Conservation (phyloP, 2,888 invertebrate species). For the Drosophila phalerata region DNA sequence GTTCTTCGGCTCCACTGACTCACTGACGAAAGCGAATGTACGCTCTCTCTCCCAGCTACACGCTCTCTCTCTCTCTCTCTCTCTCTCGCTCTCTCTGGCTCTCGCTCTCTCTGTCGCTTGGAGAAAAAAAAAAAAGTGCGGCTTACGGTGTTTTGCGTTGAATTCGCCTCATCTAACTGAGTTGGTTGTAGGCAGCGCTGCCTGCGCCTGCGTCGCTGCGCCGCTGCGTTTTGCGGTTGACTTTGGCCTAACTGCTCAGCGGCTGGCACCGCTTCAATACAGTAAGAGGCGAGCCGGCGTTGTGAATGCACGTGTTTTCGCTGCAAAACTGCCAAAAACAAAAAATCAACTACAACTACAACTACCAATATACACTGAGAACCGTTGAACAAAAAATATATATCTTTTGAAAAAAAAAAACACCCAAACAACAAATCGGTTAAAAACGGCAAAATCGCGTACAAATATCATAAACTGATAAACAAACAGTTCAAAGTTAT, state of each 20-base stretch:
- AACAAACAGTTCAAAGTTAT: constrained; percentile 13
- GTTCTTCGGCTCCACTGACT: constrained; percentile 47
- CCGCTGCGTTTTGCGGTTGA: constrained; percentile 54
- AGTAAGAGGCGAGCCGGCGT: constrained; percentile 86
- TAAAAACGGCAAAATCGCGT: constrained; percentile 30
- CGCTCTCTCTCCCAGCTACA: constrained; percentile 10
- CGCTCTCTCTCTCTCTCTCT: constrained; percentile 20
- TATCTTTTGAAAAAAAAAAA: constrained; percentile 14
- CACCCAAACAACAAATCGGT: constrained; percentile 8
- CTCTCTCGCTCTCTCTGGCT: background rate
- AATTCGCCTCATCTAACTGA: constrained; percentile 71
- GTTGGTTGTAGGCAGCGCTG: constrained; percentile 61
- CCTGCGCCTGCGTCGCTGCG: constrained; percentile 3
- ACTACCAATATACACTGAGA: constrained; percentile 23
- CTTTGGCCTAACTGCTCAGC: constrained; percentile 84
- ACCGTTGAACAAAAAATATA: constrained; percentile 22
- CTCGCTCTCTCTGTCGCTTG: constrained; percentile 13
- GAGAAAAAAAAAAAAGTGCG: constrained; percentile 63
- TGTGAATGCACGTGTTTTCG: constrained; percentile 85
- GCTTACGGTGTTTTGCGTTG: constrained; percentile 80
- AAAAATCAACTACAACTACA: constrained; percentile 11
- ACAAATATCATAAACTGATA: constrained; percentile 36
- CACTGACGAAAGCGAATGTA: constrained; percentile 69
- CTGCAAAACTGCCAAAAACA: constrained; percentile 63
- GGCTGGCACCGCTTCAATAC: constrained; percentile 84